Percentiles rank a stretch among this genome's conserved stretches.
Evolutionary conservation across 2,113 vertebrate genomes (phyloP).

Genomic region (Nothoprocta perdicaria): DNA sequence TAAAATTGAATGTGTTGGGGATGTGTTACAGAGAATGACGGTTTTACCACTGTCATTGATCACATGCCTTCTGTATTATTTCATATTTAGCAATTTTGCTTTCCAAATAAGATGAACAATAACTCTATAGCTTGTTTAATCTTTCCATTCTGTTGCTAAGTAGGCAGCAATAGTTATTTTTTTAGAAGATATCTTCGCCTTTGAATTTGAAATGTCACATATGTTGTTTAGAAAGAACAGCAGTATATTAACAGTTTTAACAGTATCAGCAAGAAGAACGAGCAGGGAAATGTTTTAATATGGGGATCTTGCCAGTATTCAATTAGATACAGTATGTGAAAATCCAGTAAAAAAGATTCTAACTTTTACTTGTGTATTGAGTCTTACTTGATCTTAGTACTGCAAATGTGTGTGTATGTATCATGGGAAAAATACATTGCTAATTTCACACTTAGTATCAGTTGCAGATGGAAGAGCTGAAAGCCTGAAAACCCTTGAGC

Average conservation of each 20-base stretch:
- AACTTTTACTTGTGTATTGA: neutral
- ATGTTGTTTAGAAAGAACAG: neutral
- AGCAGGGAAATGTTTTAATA: neutral
- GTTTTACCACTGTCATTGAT: neutral
- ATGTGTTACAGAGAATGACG: neutral
- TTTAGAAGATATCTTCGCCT: neutral
- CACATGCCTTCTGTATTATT: neutral
- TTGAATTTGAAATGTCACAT: neutral
- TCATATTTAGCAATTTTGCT: neutral
- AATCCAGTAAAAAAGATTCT: neutral
- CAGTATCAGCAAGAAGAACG: neutral
- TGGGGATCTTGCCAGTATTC: neutral
- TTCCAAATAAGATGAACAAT: neutral
- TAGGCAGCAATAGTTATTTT: neutral
- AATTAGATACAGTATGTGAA: neutral
- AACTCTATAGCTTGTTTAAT: neutral
- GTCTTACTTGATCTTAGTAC: neutral
- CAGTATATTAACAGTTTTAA: neutral
- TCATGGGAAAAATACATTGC: slow-evolving; percentile 52
- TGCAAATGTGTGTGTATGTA: neutral
- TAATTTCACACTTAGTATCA: slow-evolving; percentile 56
- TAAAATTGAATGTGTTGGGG: neutral
- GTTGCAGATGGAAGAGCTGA: slow-evolving; percentile 33
- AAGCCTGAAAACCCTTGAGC: slow-evolving; percentile 49
- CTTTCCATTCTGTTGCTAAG: neutral